Base-by-base conservation (phyloP, 1,140 invertebrate species). In the Oreohelix idahoensis region DNA sequence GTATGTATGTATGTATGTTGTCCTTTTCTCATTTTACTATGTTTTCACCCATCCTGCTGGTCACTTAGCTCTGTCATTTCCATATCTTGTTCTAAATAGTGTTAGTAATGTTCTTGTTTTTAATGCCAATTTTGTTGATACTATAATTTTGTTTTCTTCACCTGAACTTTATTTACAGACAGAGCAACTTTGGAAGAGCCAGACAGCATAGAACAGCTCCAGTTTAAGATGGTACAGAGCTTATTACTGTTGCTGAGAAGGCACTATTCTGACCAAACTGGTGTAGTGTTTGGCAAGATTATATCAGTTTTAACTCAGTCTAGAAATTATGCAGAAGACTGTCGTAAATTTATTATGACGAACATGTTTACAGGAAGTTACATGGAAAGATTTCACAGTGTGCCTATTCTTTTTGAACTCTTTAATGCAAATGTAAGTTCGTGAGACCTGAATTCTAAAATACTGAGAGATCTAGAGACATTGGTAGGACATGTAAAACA, bases 141-240 rank as follows among this genome's bases (percentile, higher is more conserved):
- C 42, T 45, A 36, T 29, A 2, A 11, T 71, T 71, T 35, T 71
- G 15, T 71, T 35, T 71, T 71, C 26, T 35, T 71, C n/a, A n/a
- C n/a, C n/a, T n/a, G n/a, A 20, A 17, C 69, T 71, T 2, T 35
- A 10, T 39, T 35, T 49, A 8, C 38, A 74, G 71, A 66, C 29
- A 66, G 63, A 66, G 63, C 63, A 8, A 32, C 29, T 32, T 17
- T 66, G 63, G 29, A 66, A 66, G 63, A 66, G 11, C 63, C 63
- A 66, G 51, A 66, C 29, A 26, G 13, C 35, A 69, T 79, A 36
- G 53, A 79, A n/a, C 13, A 53, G 35, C 38, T 79, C 13, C 77
- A 79, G 26, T 45, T n/a, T 17, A 79, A 69, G 77, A 26, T 79
- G 15, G 58, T 79, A 20, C 77, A 79, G 39, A 4, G 51, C 32